A percentile compares a stretch with the other conserved stretches of the same genome.
phyloP scores from a whole-genome alignment of 2,113 vertebrate species.

The Gadus chalcogrammus region DNA sequence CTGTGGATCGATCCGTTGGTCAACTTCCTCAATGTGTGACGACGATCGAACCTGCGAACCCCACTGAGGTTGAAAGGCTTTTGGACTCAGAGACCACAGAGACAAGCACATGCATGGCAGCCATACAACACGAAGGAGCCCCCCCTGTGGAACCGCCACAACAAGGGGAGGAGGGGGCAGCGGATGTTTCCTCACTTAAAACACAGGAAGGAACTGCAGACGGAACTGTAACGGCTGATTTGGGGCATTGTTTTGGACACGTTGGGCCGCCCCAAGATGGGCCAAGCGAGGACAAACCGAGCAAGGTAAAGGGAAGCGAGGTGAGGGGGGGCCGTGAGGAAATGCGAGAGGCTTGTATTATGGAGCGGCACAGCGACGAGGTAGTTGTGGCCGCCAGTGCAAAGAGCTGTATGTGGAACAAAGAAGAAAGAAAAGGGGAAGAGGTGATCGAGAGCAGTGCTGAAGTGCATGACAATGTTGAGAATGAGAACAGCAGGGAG shows the following conservation, averaged over 20 bases:
- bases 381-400: too few relatives aligned
- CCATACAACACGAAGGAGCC: conserved; percentile 9
- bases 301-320: neutral
- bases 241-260: conserved; percentile 30
- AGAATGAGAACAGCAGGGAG: conserved; percentile 7
- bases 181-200: conserved; percentile 26
- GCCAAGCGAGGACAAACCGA: neutral
- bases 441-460: neutral
- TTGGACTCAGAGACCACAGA: neutral
- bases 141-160: neutral
- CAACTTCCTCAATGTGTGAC: conserved; percentile 22
- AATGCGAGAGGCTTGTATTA: neutral
- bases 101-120: neutral
- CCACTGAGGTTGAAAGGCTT: neutral
- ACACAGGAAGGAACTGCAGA: conserved; percentile 35
- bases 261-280: conserved; percentile 21
- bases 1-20: neutral
- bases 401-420: too few relatives aligned
- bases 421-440: too few relatives aligned
- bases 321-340: neutral
- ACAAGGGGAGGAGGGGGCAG: neutral
- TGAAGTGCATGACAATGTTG: neutral
- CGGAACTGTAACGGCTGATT: conserved; percentile 3
- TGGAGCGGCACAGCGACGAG: neutral
- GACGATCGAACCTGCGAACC: neutral